Percentiles rank a stretch among this genome's conserved stretches.
These are phyloP conservation scores for Meiosimyza decipiens DNA, from an alignment of 2,888 invertebrate genomes.

Conservation along the genomic window DNA sequence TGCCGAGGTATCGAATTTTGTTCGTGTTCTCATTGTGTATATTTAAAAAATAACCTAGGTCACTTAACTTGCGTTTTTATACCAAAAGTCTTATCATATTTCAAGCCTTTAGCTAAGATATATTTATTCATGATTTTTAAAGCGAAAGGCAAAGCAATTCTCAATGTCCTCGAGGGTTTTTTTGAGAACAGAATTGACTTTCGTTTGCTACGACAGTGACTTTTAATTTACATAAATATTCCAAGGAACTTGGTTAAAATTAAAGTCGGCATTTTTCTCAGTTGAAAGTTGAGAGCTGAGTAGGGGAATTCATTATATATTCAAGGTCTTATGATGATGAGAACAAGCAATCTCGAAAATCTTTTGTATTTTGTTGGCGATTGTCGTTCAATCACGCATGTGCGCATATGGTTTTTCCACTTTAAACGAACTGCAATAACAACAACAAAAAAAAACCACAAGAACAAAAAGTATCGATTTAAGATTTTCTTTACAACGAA, in stretches of 20 bases:
- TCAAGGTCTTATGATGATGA: conserved; percentile 58
- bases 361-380: conserved; percentile 37
- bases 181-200: conserved; percentile 21
- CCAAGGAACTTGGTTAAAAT: conserved; percentile 43
- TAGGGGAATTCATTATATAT: conserved; percentile 58
- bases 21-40: no score
- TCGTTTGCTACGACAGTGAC: conserved; percentile 1
- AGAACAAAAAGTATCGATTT: conserved; percentile 31
- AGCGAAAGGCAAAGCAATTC: not conserved
- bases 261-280: not conserved
- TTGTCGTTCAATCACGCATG: conserved; percentile 46
- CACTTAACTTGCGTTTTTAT: no score
- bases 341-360: conserved; percentile 45
- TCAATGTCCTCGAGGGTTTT: conserved; percentile 18
- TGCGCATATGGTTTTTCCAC: not conserved
- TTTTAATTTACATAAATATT: conserved; percentile 45
- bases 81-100: no score
- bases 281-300: no score
- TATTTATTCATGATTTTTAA: no score
- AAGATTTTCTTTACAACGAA: conserved; percentile 54
- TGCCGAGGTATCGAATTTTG: no score
- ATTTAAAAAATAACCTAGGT: no score
- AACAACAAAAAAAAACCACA: not conserved
- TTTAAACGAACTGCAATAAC: not conserved
- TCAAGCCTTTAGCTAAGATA: no score